These are phyloP conservation scores for Cromileptes altivelis DNA, from an alignment of 2,113 vertebrate genomes.

Conservation along the genomic window DNA sequence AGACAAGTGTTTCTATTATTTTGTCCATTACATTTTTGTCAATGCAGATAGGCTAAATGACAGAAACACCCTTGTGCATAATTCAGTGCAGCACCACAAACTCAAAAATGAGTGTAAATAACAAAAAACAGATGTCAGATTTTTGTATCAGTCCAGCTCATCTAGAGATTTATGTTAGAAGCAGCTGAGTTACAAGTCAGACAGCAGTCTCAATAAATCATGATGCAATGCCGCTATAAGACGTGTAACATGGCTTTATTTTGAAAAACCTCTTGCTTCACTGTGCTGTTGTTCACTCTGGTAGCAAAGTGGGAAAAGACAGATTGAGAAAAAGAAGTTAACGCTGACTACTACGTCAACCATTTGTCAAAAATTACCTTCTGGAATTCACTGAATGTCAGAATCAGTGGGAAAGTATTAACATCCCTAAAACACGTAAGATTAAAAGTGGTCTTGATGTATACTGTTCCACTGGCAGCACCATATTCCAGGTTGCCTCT, in stretches of 20 bases:
- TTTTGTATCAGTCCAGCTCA: background rate
- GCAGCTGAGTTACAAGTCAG: background rate
- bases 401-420: background rate
- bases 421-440: background rate
- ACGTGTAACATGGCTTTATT: background rate
- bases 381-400: background rate
- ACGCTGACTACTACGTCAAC: background rate
- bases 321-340: conserved; percentile 1
- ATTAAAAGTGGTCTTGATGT: background rate
- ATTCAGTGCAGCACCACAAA: background rate
- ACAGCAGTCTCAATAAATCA: background rate
- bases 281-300: background rate
- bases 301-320: background rate
- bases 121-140: background rate
- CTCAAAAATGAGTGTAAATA: background rate
- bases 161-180: background rate
- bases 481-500: background rate
- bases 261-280: background rate
- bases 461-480: too few relatives aligned
- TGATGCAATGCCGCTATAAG: background rate
- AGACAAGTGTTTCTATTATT: background rate
- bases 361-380: background rate
- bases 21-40: background rate
- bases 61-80: background rate
- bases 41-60: background rate